Evolutionary conservation across 2,113 vertebrate genomes (phyloP).

Genomic region (Pluvianellus socialis): DNA sequence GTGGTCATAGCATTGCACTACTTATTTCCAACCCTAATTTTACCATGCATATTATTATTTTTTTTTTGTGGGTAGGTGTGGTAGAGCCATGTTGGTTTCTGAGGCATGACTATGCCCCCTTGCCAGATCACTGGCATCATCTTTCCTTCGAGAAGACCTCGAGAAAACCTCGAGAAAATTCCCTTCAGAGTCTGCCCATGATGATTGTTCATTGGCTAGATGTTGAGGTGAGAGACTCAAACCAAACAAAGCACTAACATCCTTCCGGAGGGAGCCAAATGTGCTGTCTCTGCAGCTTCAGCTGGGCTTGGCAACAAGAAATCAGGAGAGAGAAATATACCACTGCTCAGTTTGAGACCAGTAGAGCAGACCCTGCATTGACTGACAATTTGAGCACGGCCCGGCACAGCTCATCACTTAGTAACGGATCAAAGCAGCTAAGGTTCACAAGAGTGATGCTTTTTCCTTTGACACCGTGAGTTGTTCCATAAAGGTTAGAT

Average conservation of each 20-base stretch:
- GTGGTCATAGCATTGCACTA: not conserved
- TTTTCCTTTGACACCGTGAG: not conserved
- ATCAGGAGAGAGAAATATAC: not conserved
- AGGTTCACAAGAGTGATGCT: not conserved
- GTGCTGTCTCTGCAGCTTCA: conserved; percentile 45
- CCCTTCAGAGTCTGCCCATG: conserved; percentile 7
- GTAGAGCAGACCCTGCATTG: not conserved
- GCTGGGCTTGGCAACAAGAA: not conserved
- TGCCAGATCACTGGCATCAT: not conserved
- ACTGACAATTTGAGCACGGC: not conserved
- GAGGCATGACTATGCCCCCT: not conserved
- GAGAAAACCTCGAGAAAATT: conserved; percentile 42
- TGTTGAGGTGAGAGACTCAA: conserved; percentile 1
- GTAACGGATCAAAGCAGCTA: not conserved
- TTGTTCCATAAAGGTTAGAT: not conserved
- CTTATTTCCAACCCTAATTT: conserved; percentile 6
- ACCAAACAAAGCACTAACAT: conserved; percentile 7
- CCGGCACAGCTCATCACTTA: not conserved
- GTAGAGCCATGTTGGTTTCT: not conserved
- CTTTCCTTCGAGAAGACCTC: not conserved
- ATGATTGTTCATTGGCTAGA: not conserved
- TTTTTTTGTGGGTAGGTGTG: not conserved
- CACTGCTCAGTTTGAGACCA: not conserved
- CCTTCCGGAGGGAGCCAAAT: not conserved
- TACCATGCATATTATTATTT: not conserved